phyloP scores from a whole-genome alignment of 2,797 vertebrate genomes.

The Lagodon rhomboides region DNA sequence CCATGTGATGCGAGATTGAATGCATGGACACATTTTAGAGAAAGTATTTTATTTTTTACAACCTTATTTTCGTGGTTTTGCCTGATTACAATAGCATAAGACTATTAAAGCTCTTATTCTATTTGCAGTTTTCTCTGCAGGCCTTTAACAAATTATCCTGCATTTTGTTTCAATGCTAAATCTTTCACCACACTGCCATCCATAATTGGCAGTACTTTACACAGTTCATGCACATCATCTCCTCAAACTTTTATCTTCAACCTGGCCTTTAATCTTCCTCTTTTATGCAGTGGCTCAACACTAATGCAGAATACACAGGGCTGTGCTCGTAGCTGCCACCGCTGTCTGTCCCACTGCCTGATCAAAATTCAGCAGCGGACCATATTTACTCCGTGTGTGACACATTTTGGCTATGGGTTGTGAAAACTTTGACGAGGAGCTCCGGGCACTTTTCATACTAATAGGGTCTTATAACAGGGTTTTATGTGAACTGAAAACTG shows the following conservation, averaged over 20 bases:
- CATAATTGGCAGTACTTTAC: constrained; percentile 63
- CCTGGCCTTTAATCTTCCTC: constrained; percentile 67
- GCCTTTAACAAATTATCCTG: constrained; percentile 50
- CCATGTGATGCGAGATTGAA: neutral
- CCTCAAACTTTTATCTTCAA: constrained; percentile 63
- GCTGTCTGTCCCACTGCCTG: constrained; percentile 56
- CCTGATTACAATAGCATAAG: neutral
- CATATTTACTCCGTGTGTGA: constrained; percentile 64
- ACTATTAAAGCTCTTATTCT: constrained; percentile 24
- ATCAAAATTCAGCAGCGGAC: constrained; percentile 73
- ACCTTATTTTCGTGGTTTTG: neutral
- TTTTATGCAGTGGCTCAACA: constrained; percentile 62
- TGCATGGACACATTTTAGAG: neutral
- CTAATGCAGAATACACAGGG: constrained; percentile 55
- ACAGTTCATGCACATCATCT: constrained; percentile 57
- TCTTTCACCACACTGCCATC: constrained; percentile 54
- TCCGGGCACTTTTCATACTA: constrained; percentile 66
- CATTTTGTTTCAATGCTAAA: constrained; percentile 56
- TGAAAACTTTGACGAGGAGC: constrained; percentile 72
- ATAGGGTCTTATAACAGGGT: constrained; percentile 46
- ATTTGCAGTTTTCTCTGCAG: constrained; percentile 18
- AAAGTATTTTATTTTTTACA: neutral
- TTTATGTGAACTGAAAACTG: constrained; percentile 65
- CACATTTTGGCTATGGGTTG: constrained; percentile 69
- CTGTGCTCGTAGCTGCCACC: constrained; percentile 33